phyloP scores from a whole-genome alignment of 2,888 invertebrate genomes.

The Epirrhoe tristata region DNA sequence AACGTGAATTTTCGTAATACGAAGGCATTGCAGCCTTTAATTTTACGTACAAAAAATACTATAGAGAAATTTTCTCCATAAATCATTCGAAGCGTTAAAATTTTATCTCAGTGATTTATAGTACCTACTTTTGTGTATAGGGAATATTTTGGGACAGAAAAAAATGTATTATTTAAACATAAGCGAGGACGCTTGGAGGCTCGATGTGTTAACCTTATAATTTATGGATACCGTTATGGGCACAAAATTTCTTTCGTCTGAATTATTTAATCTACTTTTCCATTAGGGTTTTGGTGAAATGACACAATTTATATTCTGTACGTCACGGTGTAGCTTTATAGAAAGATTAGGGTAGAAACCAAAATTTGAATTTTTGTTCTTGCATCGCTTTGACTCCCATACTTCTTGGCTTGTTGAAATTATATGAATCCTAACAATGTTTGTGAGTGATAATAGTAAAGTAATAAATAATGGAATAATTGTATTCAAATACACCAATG shows the following conservation, averaged over 20 bases:
- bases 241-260: conserved; percentile 81
- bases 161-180: conserved; percentile 47
- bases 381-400: conserved; percentile 1
- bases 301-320: conserved; percentile 82
- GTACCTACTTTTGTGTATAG: conserved; percentile 64
- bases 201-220: conserved; percentile 76
- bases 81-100: conserved; percentile 62
- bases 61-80: conserved; percentile 58
- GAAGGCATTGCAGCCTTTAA: conserved; percentile 22
- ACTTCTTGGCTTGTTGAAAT: not conserved
- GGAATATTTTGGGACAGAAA: conserved; percentile 64
- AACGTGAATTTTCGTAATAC: conserved; percentile 28
- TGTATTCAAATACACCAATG: too few species aligned
- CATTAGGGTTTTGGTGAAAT: conserved; percentile 81
- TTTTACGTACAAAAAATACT: conserved; percentile 52
- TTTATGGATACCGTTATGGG: conserved; percentile 80
- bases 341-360: conserved; percentile 72
- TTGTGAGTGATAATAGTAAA: too few species aligned
- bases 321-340: conserved; percentile 75
- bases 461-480: too few species aligned
- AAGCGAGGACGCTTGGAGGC: conserved; percentile 47
- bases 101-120: conserved; percentile 74
- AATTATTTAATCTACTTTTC: conserved; percentile 84
- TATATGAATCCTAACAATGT: not conserved
- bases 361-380: conserved; percentile 64